Conservation (phyloP, 2,113 vertebrate species). For the Phasianus colchicus region DNA sequence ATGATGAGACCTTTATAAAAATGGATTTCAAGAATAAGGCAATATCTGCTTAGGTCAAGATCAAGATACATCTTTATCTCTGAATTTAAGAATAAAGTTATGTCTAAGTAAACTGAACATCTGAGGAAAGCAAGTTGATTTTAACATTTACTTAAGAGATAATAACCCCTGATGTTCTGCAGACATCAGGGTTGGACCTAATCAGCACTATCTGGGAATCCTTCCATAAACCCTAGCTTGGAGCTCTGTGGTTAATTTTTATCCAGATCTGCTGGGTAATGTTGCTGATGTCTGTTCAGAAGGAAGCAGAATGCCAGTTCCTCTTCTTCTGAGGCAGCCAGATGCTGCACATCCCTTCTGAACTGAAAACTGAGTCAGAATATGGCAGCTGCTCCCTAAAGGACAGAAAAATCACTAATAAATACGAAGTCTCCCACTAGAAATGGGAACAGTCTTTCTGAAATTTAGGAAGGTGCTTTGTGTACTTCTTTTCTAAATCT, state of each 20-base stretch:
- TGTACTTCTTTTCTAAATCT: background rate
- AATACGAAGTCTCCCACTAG: background rate
- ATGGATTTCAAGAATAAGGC: background rate
- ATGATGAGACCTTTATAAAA: background rate
- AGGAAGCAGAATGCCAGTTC: slow-evolving; percentile 22
- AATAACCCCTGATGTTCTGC: background rate
- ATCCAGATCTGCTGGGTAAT: background rate
- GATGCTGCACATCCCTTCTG: slow-evolving; percentile 10
- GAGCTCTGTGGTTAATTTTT: background rate
- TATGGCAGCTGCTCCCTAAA: slow-evolving; percentile 5
- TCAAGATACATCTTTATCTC: background rate
- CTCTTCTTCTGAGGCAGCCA: slow-evolving; percentile 19
- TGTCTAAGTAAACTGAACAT: background rate
- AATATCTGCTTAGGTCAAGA: background rate
- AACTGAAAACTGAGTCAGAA: background rate
- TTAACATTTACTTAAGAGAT: background rate
- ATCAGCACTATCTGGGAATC: background rate
- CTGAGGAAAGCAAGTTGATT: background rate
- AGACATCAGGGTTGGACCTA: background rate
- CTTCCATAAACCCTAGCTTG: background rate
- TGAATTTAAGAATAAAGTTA: background rate
- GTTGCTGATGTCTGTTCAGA: background rate
- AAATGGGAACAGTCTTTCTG: background rate
- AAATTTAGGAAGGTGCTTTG: background rate
- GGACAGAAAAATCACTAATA: background rate